Conservation (phyloP, 2,888 invertebrate genomes). For the Oscheius onirici region DNA sequence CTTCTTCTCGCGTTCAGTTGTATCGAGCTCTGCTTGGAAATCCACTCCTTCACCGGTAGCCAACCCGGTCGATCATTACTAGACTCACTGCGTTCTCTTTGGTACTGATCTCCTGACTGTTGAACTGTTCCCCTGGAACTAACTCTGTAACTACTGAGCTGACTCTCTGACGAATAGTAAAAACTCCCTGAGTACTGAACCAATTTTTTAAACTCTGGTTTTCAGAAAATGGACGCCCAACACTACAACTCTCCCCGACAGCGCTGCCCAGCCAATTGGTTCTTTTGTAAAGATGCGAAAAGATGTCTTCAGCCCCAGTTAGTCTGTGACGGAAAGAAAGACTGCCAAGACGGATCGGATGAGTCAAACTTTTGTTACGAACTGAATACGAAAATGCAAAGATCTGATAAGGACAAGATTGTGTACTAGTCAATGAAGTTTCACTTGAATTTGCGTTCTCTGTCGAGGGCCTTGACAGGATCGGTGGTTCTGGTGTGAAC, state of each 20-base stretch:
- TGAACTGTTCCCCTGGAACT: no score
- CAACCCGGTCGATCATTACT: no score
- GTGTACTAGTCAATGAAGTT: slow-evolving; percentile 13
- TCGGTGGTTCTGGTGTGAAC: slow-evolving; percentile 16
- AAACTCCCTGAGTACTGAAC: neutral
- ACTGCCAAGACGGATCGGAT: slow-evolving; percentile 57
- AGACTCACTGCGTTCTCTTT: no score
- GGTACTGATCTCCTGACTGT: no score
- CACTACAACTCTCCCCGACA: slow-evolving; percentile 24
- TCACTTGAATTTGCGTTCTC: slow-evolving; percentile 4
- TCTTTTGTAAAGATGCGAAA: slow-evolving; percentile 49
- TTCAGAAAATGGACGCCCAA: neutral
- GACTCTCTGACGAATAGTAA: no score
- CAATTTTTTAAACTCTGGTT: neutral
- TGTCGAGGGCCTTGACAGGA: slow-evolving; percentile 5
- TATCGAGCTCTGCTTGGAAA: no score
- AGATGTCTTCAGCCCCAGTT: slow-evolving; percentile 39
- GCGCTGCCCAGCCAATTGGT: slow-evolving; percentile 52
- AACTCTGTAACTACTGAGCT: no score
- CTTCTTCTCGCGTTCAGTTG: no score
- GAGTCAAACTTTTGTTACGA: slow-evolving; percentile 44
- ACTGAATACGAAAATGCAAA: neutral
- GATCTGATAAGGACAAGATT: slow-evolving; percentile 13
- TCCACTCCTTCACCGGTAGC: no score
- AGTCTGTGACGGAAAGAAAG: slow-evolving; percentile 48